Conservation (phyloP, 2,888 invertebrate genomes). For the Schrankia costaestrigalis region DNA sequence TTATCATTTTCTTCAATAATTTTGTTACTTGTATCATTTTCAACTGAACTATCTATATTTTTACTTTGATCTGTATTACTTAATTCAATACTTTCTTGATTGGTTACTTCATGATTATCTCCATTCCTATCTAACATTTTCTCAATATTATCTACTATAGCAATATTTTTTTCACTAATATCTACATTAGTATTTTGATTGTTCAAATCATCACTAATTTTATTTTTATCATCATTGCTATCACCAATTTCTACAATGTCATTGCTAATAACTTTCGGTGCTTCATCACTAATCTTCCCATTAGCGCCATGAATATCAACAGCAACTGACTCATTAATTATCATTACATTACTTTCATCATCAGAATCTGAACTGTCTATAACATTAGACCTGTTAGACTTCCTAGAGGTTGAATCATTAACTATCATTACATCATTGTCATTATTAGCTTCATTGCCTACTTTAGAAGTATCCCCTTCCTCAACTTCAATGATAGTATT, state of each 20-base stretch:
- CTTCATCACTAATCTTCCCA: constrained; percentile 22
- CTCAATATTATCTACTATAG: neutral
- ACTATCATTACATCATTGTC: constrained; percentile 5
- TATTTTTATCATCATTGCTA: constrained; percentile 7
- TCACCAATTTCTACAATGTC: neutral
- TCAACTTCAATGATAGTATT: constrained; percentile 2
- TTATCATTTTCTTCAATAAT: constrained; percentile 4
- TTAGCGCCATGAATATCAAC: constrained; percentile 33
- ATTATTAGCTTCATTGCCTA: constrained; percentile 8
- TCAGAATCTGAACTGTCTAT: constrained; percentile 36
- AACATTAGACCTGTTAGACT: constrained; percentile 12
- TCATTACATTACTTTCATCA: constrained; percentile 34
- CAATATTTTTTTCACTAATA: constrained; percentile 7
- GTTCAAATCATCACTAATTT: constrained; percentile 4
- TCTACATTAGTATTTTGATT: constrained; percentile 3
- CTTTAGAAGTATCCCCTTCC: constrained; percentile 7
- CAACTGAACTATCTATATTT: constrained; percentile 3
- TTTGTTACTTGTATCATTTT: too few species aligned
- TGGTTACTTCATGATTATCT: neutral
- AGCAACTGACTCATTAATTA: constrained; percentile 32
- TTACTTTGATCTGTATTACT: constrained; percentile 7
- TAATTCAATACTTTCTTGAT: constrained; percentile 1
- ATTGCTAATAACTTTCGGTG: constrained; percentile 6
- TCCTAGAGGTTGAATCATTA: neutral
- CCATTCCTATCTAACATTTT: neutral